Evolutionary conservation across 2,888 invertebrate genomes (phyloP).

Genomic region (Xylota segnis): DNA sequence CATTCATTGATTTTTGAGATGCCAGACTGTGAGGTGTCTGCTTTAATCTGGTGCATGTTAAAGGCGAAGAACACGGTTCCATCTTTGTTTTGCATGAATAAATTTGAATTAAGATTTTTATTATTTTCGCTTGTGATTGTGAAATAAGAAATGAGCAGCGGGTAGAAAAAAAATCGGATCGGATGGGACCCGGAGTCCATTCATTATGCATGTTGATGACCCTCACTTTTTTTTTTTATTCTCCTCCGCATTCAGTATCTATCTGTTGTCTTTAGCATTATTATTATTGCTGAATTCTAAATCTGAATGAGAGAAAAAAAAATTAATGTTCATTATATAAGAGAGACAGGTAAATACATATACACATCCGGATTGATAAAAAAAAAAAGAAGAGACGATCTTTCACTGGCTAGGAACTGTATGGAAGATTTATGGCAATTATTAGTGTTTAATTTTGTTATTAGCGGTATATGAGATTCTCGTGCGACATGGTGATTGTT

Average conservation of each 20-base stretch:
- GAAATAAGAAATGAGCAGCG: slow-evolving; percentile 30
- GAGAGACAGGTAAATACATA: slow-evolving; percentile 41
- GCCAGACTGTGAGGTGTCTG: slow-evolving; percentile 37
- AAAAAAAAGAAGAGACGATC: slow-evolving; percentile 34
- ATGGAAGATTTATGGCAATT: slow-evolving; percentile 58
- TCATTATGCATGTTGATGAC: slow-evolving; percentile 68
- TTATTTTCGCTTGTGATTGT: slow-evolving; percentile 18
- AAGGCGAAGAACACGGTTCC: not conserved
- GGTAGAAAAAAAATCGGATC: not conserved
- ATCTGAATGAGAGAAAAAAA: slow-evolving; percentile 15
- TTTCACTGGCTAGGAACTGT: slow-evolving; percentile 16
- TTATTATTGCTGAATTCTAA: slow-evolving; percentile 40
- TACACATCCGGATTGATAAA: slow-evolving; percentile 64
- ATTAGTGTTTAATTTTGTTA: slow-evolving; percentile 48
- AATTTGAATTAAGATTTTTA: slow-evolving; percentile 43
- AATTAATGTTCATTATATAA: slow-evolving; percentile 52
- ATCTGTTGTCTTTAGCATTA: slow-evolving; percentile 14
- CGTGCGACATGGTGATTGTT: slow-evolving; percentile 46
- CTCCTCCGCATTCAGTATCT: slow-evolving; percentile 17
- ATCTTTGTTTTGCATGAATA: slow-evolving; percentile 54
- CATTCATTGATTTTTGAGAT: slow-evolving; percentile 48
- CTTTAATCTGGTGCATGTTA: slow-evolving; percentile 29
- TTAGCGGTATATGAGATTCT: slow-evolving; percentile 36
- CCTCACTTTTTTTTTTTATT: slow-evolving; percentile 39
- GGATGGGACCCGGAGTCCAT: slow-evolving; percentile 20